Base-by-base conservation (phyloP, 2,888 invertebrate genomes). In the Kryphioiulus occultus region DNA sequence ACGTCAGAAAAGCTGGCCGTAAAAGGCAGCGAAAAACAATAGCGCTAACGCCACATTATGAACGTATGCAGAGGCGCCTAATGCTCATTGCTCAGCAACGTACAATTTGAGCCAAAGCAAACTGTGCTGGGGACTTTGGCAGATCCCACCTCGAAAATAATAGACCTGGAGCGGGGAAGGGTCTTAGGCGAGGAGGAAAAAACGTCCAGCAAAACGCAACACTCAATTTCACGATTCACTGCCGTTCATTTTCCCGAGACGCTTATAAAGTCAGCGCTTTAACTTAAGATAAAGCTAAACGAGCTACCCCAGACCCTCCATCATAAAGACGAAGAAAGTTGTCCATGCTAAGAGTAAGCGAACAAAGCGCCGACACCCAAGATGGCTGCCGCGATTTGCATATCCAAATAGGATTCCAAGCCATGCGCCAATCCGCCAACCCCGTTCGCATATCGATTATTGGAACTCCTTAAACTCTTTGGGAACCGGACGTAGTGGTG, bases 171-270 rank as follows among this genome's bases (percentile, higher is more conserved):
- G 85, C 26, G 85, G 44, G 44, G 26, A 85, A 1, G 39, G 39
- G 44, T 85, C 39, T 85, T 85, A 39, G 39, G 85, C 39, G 44
- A n/a, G 39, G n/a, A 53, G 9, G 4, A 53, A 44, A 26, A 87
- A 15, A 87, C 26, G 32, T 82, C 78, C 32, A 78, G 22, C 47
- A 87, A 87, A 87, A 87, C 35, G 78, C 84, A 87, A 85, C 87
- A 59, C 87, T 87, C 87, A 87, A 87, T 87, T 87, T 87, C 87
- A 87, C 87, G 87, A 87, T 82, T 87, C 78, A 87, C 68, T 87
- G 87, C 35, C 87, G 87, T 87, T 87, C 82, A 78, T 78, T 87
- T 39, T 87, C 87, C 87, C 87, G 78, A 87, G 87, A 22, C 82
- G 82, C 78, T 87, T 78, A 87, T 87, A 87, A 87, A 87, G 87